Percentiles rank a stretch among this genome's conserved stretches.
Conservation (phyloP, 2,113 vertebrate genomes). For the Progne subis region DNA sequence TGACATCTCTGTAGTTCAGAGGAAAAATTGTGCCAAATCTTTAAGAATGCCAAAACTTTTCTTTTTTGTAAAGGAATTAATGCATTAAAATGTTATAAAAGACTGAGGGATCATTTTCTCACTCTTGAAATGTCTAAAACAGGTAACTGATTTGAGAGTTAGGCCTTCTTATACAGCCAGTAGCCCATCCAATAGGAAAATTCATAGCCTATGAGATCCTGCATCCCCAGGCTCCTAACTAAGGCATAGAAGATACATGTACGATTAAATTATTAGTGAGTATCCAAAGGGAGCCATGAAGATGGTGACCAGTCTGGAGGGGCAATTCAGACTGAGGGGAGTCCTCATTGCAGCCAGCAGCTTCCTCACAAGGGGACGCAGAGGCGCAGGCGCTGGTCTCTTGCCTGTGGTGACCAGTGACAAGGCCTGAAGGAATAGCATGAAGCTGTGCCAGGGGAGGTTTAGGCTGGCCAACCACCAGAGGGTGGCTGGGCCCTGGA, state of each 20-base stretch:
- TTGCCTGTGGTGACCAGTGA: background rate
- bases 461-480: background rate
- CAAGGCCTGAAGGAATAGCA: background rate
- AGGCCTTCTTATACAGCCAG: background rate
- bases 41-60: background rate
- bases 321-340: background rate
- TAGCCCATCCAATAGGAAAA: background rate
- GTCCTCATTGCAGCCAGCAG: background rate
- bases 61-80: background rate
- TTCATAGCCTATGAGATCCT: background rate
- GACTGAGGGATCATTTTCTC: background rate
- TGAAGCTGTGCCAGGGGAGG: background rate
- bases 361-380: background rate
- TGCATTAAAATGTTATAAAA: background rate
- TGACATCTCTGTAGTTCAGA: background rate
- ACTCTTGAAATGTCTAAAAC: background rate
- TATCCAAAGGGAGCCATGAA: background rate
- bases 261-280: background rate
- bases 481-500: background rate
- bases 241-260: background rate
- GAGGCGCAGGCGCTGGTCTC: background rate
- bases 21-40: background rate
- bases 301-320: background rate
- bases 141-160: background rate
- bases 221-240: background rate